phyloP scores from a whole-genome alignment of 1,140 invertebrate genomes.

The Panulirus ornatus region DNA sequence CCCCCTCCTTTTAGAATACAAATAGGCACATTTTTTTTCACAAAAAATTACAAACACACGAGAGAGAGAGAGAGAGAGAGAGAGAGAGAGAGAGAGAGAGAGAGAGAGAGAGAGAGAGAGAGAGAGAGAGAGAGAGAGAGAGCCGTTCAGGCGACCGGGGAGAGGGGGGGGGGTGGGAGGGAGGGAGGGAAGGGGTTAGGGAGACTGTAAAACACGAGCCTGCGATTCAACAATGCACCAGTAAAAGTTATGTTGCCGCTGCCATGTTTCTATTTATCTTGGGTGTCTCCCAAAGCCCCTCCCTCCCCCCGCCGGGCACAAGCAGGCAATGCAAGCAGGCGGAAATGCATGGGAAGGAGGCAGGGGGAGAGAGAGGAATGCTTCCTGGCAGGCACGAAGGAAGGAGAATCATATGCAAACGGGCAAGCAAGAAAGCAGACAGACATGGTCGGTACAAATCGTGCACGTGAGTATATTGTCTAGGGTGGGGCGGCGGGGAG shows the following conservation, averaged over 20 bases:
- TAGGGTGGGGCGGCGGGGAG: too few relatives aligned
- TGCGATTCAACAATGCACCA: background rate
- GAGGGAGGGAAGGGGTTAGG: background rate
- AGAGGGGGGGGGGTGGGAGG: too few relatives aligned
- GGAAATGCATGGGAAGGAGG: slow-evolving; percentile 19
- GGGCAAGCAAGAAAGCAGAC: too few relatives aligned
- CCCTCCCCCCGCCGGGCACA: background rate
- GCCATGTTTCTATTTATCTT: slow-evolving; percentile 16
- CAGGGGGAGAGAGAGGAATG: background rate
- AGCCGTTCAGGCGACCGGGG: too few relatives aligned
- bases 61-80: slow-evolving; percentile 33
- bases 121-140: background rate
- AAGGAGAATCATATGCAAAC: too few relatives aligned
- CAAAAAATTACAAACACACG: too few relatives aligned
- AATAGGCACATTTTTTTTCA: too few relatives aligned
- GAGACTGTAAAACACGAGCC: background rate
- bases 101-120: slow-evolving; percentile 25
- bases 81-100: slow-evolving; percentile 8
- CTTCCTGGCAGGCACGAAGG: too few relatives aligned
- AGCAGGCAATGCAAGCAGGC: background rate
- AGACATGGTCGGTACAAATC: too few relatives aligned
- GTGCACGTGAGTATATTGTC: too few relatives aligned
- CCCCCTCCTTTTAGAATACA: too few relatives aligned
- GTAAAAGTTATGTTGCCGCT: background rate
- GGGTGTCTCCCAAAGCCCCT: slow-evolving; percentile 2